A percentile compares a stretch with the other conserved stretches of the same genome.
Evolutionary conservation across 2,888 invertebrate species (phyloP).

Genomic region (Acanthopleura granulata): DNA sequence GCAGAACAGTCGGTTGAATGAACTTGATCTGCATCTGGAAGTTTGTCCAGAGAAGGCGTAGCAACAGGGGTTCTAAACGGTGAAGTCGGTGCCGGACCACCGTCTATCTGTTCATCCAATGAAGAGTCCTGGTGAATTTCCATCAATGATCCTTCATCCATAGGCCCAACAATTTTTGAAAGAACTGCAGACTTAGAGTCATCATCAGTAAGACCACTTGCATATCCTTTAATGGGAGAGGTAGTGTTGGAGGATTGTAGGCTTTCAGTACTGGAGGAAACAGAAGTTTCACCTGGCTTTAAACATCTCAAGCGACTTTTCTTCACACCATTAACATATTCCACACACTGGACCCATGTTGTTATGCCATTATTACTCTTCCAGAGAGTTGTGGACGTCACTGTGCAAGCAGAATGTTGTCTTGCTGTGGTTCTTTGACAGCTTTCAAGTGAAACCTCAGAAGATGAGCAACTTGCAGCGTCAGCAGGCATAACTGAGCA

Average conservation of each 20-base stretch:
- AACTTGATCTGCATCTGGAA: neutral
- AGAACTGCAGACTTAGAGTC: no score
- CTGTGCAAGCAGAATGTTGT: neutral
- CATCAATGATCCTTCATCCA: no score
- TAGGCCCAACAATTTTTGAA: no score
- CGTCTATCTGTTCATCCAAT: no score
- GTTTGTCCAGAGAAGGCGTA: neutral
- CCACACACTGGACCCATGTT: neutral
- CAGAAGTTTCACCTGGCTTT: neutral
- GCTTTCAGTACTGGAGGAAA: neutral
- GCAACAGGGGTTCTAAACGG: neutral
- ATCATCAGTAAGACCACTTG: no score
- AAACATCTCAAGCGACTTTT: neutral
- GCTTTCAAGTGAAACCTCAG: neutral
- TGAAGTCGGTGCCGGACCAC: neutral
- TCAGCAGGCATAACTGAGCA: neutral
- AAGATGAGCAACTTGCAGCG: neutral
- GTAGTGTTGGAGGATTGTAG: neutral
- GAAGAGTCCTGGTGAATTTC: no score
- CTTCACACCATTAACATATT: conserved; percentile 3
- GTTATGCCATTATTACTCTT: neutral
- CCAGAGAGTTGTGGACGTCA: neutral
- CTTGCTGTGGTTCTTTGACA: neutral
- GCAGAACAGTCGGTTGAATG: no score
- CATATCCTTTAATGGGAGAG: no score